A percentile compares a stretch with the other conserved stretches of the same genome.
phyloP scores from a whole-genome alignment of 1,140 invertebrate species.

The Theocolax elegans region DNA sequence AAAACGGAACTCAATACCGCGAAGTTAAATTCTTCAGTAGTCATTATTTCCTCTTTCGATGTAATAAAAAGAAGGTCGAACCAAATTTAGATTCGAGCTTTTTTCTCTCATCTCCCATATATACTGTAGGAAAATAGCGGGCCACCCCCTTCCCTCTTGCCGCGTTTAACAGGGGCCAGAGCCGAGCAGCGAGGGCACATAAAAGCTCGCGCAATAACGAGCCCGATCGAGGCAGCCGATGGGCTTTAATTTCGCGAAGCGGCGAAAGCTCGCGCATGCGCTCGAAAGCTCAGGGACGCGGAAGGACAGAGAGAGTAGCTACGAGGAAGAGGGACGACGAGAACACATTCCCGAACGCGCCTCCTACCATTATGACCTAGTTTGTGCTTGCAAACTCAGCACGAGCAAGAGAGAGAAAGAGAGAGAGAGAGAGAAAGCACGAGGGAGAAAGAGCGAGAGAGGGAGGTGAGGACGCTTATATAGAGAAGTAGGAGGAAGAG shows the following conservation, averaged over 20 bases:
- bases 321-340: no score
- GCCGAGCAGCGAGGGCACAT: background rate
- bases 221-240: background rate
- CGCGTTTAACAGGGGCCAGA: background rate
- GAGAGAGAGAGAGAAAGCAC: slow-evolving; percentile 19
- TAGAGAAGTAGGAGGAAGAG: slow-evolving; percentile 19
- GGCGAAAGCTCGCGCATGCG: slow-evolving; percentile 14
- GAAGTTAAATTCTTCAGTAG: no score
- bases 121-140: background rate
- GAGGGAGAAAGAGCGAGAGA: slow-evolving; percentile 29
- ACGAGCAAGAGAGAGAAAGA: slow-evolving; percentile 14
- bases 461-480: background rate
- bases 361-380: slow-evolving; percentile 22
- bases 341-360: background rate
- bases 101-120: background rate
- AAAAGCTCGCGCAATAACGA: slow-evolving; percentile 18
- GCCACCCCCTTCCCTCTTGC: background rate
- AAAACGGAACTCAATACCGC: no score
- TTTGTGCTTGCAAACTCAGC: slow-evolving; percentile 8
- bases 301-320: background rate
- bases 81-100: background rate
- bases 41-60: no score
- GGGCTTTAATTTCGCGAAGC: background rate
- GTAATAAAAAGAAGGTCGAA: no score
- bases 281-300: background rate